phyloP scores from a whole-genome alignment of 2,888 invertebrate genomes.

The Quadroppia sp. region DNA sequence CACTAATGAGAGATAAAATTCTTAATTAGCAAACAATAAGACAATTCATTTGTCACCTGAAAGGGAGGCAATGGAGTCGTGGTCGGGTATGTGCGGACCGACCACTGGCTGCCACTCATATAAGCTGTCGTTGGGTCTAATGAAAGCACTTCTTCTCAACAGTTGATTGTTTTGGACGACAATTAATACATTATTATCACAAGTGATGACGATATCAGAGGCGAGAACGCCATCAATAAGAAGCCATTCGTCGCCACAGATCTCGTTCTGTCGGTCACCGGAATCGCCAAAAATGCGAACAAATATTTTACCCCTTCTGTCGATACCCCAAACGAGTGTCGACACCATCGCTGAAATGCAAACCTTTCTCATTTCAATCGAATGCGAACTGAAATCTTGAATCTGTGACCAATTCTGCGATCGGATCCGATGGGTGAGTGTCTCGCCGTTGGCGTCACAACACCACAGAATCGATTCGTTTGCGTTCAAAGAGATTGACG shows the following conservation, averaged over 20 bases:
- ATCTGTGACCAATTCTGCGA: background rate
- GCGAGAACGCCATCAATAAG: slow-evolving; percentile 14
- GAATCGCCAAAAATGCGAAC: background rate
- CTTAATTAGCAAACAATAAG: background rate
- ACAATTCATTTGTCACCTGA: slow-evolving; percentile 4
- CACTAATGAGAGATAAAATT: background rate
- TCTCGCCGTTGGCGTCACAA: slow-evolving; percentile 20
- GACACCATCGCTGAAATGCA: background rate
- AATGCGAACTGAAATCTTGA: slow-evolving; percentile 21
- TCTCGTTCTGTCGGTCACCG: slow-evolving; percentile 5
- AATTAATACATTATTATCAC: slow-evolving; percentile 5
- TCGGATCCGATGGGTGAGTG: background rate
- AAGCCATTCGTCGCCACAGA: slow-evolving; percentile 14
- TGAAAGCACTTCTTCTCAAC: background rate
- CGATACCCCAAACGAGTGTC: slow-evolving; percentile 26
- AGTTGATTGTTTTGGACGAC: background rate
- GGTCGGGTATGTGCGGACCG: background rate
- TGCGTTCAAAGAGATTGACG: background rate
- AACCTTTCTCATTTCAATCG: slow-evolving; percentile 21
- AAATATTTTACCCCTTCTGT: slow-evolving; percentile 14
- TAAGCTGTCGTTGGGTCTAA: background rate
- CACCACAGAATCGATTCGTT: slow-evolving; percentile 9
- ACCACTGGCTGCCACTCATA: slow-evolving; percentile 1
- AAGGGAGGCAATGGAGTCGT: background rate
- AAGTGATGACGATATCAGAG: slow-evolving; percentile 15